Evolutionary conservation across 2,113 vertebrate genomes (phyloP), one percentile per base, ranked within the genome.

Genomic region (Hippocampus guttulatus): DNA sequence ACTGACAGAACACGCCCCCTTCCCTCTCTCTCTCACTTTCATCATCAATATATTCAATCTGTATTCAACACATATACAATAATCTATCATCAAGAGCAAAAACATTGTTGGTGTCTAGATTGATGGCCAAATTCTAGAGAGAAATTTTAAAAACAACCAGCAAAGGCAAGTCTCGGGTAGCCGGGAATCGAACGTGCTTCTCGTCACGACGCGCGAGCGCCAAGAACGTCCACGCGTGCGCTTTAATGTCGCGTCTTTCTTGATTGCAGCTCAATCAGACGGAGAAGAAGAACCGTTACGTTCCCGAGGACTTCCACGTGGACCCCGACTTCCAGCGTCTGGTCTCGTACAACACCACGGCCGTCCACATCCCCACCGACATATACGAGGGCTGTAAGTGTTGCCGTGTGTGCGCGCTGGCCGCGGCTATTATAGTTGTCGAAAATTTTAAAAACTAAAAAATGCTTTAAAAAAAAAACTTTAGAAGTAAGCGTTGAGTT

Each of bases 1-100:
- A 85, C 68, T 81, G 81, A 84, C 85, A 85, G 20, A 33, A 60
- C 57, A 60, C 57, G 8, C 57, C 23, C 27, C 68, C 33, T 55
- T 20, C 40, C 10, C 43, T 3, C 43, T 60, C 40, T 27, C 41
- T 30, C 38, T n/a, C 38, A 27, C 33, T 43, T 40, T 64, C 45
- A 38, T 38, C 33, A 38, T 38, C 33, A 38, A 38, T 38, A 38
- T 38, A 5, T 38, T 38, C 5, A 38, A 38, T 38, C 6, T 38
- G 0, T 38, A 6, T 38, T 38, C 33, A 38, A 38, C 33, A 38
- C 6, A 38, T 38, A 38, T 6, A 38, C 5, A 33, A 45, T 45
- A 43, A 38, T 38, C 33, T 33, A 33, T 33, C 5, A 33, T 33
- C 30, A 33, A 33, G 4, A 33, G 5, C 30, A 33, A 33, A 33